These are phyloP conservation scores for Volucella inanis DNA, from an alignment of 2,888 invertebrate species.

Conservation along the genomic window DNA sequence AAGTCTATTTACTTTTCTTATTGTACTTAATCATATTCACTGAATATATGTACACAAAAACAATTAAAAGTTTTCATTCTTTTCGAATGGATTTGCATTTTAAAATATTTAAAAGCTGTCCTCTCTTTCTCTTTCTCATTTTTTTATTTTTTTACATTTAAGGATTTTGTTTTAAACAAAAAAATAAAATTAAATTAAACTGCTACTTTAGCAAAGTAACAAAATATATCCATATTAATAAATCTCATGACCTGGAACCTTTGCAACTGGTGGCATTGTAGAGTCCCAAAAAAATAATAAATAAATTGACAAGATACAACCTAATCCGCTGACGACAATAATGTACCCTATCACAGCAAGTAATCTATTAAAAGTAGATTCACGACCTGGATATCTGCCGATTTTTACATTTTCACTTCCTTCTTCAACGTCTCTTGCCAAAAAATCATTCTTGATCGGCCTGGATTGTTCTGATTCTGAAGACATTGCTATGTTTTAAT, in stretches of 20 bases:
- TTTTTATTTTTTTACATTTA: too few species aligned
- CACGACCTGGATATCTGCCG: not conserved
- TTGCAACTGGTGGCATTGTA: constrained; percentile 61
- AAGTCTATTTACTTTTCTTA: constrained; percentile 5
- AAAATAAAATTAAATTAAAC: not conserved
- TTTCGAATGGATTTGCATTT: constrained; percentile 17
- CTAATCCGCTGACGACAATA: constrained; percentile 63
- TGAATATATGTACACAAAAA: constrained; percentile 36
- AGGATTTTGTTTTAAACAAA: not conserved
- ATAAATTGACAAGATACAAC: constrained; percentile 66
- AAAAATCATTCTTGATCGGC: too few species aligned
- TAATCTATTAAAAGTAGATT: constrained; percentile 44
- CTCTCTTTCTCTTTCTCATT: too few species aligned
- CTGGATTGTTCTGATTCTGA: too few species aligned
- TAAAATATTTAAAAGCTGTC: constrained; percentile 25
- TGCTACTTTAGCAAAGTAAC: not conserved
- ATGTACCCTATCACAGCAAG: constrained; percentile 63
- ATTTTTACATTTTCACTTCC: too few species aligned
- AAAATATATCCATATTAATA: constrained; percentile 32
- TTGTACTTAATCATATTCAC: constrained; percentile 46
- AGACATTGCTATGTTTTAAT: too few species aligned
- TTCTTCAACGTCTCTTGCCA: too few species aligned
- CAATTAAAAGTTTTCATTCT: not conserved
- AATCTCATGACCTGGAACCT: constrained; percentile 54
- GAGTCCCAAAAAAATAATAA: constrained; percentile 74